Evolutionary conservation across 2,888 invertebrate genomes (phyloP), one percentile per base, ranked within the genome.

Genomic region (Heliconius ethilla): DNA sequence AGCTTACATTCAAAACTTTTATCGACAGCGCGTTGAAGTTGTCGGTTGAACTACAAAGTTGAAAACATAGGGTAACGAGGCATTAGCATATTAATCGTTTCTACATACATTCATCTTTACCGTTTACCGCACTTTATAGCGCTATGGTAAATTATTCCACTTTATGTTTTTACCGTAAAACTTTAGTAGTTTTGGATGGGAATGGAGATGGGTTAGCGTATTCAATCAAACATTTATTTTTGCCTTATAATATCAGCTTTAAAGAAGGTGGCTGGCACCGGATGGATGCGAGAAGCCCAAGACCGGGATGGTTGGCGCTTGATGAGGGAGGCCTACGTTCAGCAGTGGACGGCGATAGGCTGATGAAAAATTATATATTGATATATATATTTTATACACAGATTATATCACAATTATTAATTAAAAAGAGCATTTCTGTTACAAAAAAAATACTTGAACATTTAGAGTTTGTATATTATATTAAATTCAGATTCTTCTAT

Each of bases 11-110:
- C 63, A 74, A 65, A 74, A 74, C 63, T 74, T 63, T 63, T 74
- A 74, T 74, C 40, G 74, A 74, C 74, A 74, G 74, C 74, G 37
- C 27, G 74, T 63, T 63, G 62, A 74, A 74, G 37, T 74, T 73
- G 73, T 73, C 63, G 40, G 74, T 74, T 74, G 63, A 74, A 74
- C 62, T 74, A 74, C 63, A 63, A 74, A 74, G 74, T 74, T 74
- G 25, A 62, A 63, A 74, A 74, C 63, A 63, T 40, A 74, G 40
- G 27, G 63, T 74, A 63, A 62, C 55, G 55, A 59, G 59, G 33
- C 65, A 59, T 72, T 72, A 72, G 72, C 72, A 74, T 65, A 65
- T 74, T 65, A 65, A 74, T 74, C 63, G 62, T 74, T 62, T 74
- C 63, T 27, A 63, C 45, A 69, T 45, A 45, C 27, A 29, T 69